Evolutionary conservation across 2,113 vertebrate species (phyloP).

Genomic region (Catagonus wagneri): DNA sequence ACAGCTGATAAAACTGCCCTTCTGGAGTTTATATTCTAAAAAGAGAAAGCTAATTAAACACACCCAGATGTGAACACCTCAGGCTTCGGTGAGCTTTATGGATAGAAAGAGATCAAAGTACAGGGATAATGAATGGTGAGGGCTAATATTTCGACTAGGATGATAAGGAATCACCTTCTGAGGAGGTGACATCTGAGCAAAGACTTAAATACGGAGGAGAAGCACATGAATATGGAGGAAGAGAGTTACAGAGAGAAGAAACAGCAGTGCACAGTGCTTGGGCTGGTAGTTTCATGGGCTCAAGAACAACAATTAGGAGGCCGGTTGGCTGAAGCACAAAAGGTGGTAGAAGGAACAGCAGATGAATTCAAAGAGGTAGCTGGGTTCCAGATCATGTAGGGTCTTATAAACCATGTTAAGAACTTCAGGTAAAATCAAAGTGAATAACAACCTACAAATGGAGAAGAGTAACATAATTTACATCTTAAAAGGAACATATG

Average conservation of each 20-base stretch:
- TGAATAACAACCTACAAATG: background rate
- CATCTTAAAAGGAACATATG: background rate
- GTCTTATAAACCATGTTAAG: background rate
- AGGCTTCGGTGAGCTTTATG: background rate
- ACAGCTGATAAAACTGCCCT: background rate
- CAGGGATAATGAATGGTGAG: background rate
- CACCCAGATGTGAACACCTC: background rate
- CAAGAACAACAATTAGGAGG: background rate
- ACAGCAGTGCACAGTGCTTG: background rate
- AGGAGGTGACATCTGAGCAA: background rate
- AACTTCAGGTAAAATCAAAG: constrained; percentile 14
- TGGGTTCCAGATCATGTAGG: background rate
- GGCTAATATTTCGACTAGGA: background rate
- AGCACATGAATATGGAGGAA: background rate
- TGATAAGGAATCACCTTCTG: background rate
- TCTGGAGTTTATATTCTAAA: background rate
- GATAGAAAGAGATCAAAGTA: background rate
- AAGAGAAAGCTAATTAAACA: background rate
- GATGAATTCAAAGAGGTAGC: background rate
- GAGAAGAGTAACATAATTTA: background rate
- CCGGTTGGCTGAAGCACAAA: background rate
- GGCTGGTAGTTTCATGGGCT: background rate
- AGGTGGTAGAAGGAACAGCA: background rate
- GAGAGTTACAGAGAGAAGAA: background rate
- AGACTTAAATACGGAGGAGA: background rate